These are phyloP conservation scores for Trachymyrmex septentrionalis DNA, from an alignment of 1,140 invertebrate species.

Conservation along the genomic window DNA sequence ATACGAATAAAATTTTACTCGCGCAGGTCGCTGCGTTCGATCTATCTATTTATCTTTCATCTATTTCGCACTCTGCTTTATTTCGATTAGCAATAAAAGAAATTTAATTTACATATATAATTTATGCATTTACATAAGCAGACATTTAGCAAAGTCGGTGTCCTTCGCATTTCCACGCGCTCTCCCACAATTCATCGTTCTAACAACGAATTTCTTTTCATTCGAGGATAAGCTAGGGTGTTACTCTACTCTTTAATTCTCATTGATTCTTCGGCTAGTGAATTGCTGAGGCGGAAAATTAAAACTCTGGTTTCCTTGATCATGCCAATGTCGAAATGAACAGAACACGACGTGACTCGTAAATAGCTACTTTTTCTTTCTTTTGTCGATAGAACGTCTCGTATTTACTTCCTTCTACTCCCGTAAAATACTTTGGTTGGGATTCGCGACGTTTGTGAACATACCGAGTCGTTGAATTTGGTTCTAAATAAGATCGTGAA, in stretches of 20 bases:
- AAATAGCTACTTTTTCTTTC: slow-evolving; percentile 53
- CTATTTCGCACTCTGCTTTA: not conserved
- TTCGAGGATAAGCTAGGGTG: slow-evolving; percentile 29
- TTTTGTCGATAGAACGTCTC: slow-evolving; percentile 17
- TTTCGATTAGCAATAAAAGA: not conserved
- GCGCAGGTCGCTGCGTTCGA: not conserved
- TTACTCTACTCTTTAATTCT: slow-evolving; percentile 61
- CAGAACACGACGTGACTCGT: slow-evolving; percentile 32
- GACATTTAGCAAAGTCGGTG: not conserved
- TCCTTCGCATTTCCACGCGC: not conserved
- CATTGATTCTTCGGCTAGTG: slow-evolving; percentile 59
- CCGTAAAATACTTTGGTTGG: slow-evolving; percentile 7
- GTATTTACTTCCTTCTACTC: slow-evolving; percentile 25
- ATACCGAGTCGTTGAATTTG: slow-evolving; percentile 22
- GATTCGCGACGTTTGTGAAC: slow-evolving; percentile 1
- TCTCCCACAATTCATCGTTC: slow-evolving; percentile 17
- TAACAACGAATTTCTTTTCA: slow-evolving; percentile 59
- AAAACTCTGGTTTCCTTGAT: slow-evolving; percentile 67
- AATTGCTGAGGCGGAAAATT: slow-evolving; percentile 64
- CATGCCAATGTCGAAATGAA: slow-evolving; percentile 52
- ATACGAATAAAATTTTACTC: not conserved
- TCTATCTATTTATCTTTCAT: not conserved
- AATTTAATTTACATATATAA: not conserved
- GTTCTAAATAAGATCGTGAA: slow-evolving; percentile 12
- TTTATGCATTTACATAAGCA: not conserved